Conservation (phyloP, 2,797 vertebrate genomes). For the Intellagama lesueurii region DNA sequence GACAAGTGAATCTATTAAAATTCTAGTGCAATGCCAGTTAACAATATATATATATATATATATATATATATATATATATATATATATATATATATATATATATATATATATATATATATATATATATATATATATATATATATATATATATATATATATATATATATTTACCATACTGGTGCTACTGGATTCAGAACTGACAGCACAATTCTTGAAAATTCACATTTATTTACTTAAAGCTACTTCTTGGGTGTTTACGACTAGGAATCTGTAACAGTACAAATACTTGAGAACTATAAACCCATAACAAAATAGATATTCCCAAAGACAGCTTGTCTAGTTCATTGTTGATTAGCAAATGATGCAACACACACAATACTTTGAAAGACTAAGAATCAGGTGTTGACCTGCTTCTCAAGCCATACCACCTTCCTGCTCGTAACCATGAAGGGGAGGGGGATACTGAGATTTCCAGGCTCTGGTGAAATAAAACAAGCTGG, state of each 20-base stretch:
- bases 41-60: background rate
- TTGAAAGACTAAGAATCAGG: background rate
- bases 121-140: background rate
- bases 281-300: background rate
- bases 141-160: background rate
- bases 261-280: slow-evolving; percentile 28
- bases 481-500: background rate
- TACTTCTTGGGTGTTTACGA: slow-evolving; percentile 28
- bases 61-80: background rate
- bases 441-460: too few species aligned
- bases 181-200: slow-evolving; percentile 33
- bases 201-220: slow-evolving; percentile 37
- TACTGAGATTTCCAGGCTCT: background rate
- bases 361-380: background rate
- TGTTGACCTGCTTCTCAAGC: background rate
- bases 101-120: background rate
- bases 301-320: background rate
- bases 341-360: background rate
- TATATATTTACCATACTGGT: slow-evolving; percentile 10
- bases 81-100: background rate
- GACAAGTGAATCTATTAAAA: background rate
- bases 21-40: background rate
- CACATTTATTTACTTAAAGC: slow-evolving; percentile 36
- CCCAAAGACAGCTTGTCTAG: background rate
- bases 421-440: background rate